Conservation (phyloP, 2,888 invertebrate genomes). For the Acanthosepion lycidas region DNA sequence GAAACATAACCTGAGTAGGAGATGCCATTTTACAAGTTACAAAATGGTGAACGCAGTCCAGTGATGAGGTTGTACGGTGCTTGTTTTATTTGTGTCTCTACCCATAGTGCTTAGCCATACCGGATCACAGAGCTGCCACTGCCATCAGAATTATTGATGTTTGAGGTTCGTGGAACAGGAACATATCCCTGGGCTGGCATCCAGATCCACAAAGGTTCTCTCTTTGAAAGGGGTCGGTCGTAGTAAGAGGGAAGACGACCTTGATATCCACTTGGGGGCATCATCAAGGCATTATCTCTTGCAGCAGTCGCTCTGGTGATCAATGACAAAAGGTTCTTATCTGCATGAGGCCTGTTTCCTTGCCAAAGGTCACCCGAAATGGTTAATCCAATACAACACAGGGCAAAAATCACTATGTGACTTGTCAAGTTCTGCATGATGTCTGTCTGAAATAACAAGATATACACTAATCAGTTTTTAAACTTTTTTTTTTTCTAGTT, state of each 20-base stretch:
- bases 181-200: constrained; percentile 44
- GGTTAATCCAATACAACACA: constrained; percentile 43
- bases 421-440: constrained; percentile 34
- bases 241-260: constrained; percentile 33
- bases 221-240: constrained; percentile 11
- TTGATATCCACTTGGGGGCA: constrained; percentile 38
- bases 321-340: constrained; percentile 44
- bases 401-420: constrained; percentile 14
- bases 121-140: constrained; percentile 37
- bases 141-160: background rate
- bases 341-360: background rate
- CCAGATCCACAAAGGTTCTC: constrained; percentile 45
- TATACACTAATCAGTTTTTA: background rate
- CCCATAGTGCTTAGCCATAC: constrained; percentile 38
- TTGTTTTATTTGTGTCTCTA: background rate
- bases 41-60: background rate
- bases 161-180: constrained; percentile 38
- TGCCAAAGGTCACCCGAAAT: constrained; percentile 43
- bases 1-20: constrained; percentile 8
- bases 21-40: background rate
- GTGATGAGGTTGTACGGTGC: background rate
- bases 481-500: background rate
- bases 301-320: constrained; percentile 42
- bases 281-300: constrained; percentile 37
- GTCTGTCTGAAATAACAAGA: background rate